Evolutionary conservation across 2,797 vertebrate genomes (phyloP).

Genomic region (Propithecus perrieri): DNA sequence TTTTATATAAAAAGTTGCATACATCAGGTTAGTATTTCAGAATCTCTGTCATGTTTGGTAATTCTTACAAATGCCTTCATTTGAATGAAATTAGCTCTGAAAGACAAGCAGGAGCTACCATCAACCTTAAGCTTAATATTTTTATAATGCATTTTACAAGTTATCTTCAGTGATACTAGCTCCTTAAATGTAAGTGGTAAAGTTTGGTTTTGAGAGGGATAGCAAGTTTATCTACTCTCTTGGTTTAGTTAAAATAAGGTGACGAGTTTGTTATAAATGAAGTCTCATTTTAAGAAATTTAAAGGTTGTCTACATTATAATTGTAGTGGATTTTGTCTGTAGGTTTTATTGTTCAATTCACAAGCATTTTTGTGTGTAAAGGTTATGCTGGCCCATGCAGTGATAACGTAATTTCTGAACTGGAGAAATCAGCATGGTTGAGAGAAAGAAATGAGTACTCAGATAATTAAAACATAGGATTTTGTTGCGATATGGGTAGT

Average conservation of each 20-base stretch:
- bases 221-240: background rate
- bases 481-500: background rate
- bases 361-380: background rate
- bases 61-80: background rate
- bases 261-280: background rate
- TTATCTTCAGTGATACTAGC: background rate
- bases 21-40: background rate
- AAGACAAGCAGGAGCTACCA: background rate
- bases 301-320: background rate
- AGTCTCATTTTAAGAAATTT: background rate
- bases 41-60: background rate
- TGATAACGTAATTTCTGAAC: background rate
- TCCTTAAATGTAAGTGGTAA: conserved; percentile 2
- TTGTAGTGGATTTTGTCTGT: background rate
- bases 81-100: background rate
- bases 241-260: conserved; percentile 3
- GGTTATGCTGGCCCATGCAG: background rate
- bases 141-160: background rate
- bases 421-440: background rate
- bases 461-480: background rate
- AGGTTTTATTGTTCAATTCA: background rate
- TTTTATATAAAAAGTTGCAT: conserved; percentile 17
- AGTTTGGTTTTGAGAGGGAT: background rate
- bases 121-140: background rate
- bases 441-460: background rate